These are phyloP conservation scores for Clarias gariepinus DNA, from an alignment of 2,113 vertebrate species.

Conservation along the genomic window DNA sequence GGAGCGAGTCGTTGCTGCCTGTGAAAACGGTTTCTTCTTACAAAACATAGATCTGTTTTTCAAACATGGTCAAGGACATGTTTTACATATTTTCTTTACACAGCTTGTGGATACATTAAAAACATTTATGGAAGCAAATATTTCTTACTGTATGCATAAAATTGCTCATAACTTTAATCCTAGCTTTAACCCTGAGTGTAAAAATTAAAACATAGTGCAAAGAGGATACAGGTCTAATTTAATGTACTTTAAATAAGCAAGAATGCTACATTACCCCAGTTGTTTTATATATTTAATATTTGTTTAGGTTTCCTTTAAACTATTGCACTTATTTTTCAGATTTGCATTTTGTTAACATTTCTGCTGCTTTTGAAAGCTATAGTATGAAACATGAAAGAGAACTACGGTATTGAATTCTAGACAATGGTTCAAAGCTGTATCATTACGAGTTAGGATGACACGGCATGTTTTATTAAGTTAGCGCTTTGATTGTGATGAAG, in stretches of 20 bases:
- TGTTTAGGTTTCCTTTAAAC: no score
- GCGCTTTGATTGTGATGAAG: slow-evolving; percentile 16
- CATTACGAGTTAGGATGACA: slow-evolving; percentile 7
- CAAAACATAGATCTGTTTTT: background rate
- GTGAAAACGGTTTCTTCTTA: background rate
- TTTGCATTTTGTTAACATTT: background rate
- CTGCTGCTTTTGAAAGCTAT: background rate
- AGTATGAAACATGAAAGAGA: slow-evolving; percentile 4
- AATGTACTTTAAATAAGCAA: background rate
- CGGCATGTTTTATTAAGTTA: slow-evolving; percentile 25
- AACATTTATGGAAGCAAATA: background rate
- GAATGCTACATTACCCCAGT: background rate
- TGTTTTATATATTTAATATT: no score
- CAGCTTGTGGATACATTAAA: background rate
- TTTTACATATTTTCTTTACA: background rate
- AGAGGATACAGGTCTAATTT: background rate
- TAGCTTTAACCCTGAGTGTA: background rate
- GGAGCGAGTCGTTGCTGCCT: slow-evolving; percentile 9
- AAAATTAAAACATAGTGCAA: background rate
- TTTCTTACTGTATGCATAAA: background rate
- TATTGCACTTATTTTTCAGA: background rate
- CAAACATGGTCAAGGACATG: background rate
- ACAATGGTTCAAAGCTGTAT: slow-evolving; percentile 36
- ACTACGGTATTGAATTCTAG: slow-evolving; percentile 28
- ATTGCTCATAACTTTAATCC: background rate